These are phyloP conservation scores for Homarus gammarus DNA, from an alignment of 2,888 invertebrate genomes.

Conservation along the genomic window DNA sequence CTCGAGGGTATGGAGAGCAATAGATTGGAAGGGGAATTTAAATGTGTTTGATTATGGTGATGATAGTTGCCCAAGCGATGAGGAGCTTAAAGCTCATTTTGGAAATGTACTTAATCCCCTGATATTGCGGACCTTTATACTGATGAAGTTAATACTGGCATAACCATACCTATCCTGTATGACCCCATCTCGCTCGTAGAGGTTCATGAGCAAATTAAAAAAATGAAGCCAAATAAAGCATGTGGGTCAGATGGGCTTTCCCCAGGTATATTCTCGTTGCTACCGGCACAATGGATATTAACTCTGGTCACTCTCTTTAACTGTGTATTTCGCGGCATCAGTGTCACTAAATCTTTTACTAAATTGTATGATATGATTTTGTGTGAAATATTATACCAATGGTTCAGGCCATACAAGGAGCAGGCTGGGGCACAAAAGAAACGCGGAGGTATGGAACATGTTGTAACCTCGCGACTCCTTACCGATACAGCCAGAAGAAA, in stretches of 20 bases:
- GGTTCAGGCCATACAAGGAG: not conserved
- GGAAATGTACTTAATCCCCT: not conserved
- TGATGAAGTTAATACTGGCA: not conserved
- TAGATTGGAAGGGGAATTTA: slow-evolving; percentile 11
- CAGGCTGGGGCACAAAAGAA: not conserved
- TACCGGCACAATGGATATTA: too few species aligned
- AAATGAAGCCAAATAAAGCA: too few species aligned
- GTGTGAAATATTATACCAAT: not conserved
- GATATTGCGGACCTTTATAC: not conserved
- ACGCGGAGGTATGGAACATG: not conserved
- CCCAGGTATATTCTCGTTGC: too few species aligned
- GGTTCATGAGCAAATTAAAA: not conserved
- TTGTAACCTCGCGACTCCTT: not conserved
- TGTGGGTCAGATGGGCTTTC: too few species aligned
- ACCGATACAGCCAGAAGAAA: slow-evolving; percentile 21
- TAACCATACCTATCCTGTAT: not conserved
- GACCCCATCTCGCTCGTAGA: not conserved
- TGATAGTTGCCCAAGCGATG: not conserved
- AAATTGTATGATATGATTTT: not conserved
- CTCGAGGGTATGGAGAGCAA: slow-evolving; percentile 18
- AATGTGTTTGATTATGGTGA: not conserved
- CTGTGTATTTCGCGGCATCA: not conserved
- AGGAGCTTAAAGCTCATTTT: not conserved
- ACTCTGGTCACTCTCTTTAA: too few species aligned
- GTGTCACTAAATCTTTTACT: too few species aligned